Base-by-base conservation (phyloP, 2,797 vertebrate species). In the Lagorchestes hirsutus region DNA sequence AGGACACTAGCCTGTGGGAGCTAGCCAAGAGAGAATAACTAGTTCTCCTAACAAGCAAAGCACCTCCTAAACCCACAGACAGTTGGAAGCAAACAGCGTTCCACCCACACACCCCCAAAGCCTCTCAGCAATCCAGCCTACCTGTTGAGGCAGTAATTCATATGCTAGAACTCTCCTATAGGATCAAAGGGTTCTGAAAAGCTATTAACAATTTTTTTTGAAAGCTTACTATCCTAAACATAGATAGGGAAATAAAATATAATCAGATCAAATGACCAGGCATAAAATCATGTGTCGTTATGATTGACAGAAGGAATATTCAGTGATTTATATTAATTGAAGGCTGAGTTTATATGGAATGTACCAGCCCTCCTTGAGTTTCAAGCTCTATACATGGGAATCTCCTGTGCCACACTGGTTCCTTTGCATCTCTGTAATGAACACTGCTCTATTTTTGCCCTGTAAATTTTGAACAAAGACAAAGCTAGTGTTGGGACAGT, bases 361-460 rank as follows among this genome's bases (percentile, higher is more conserved):
- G 34, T 40, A 40, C 14, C 62, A 67, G 34, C 13, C 62, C 13
- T n/a, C 16, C 6, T 67, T 67, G 62, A 67, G 4, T 67, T 67
- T 67, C 34, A 16, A 67, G 62, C 14, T 18, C 2, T 16, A 18
- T 54, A 46, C 46, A 10, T 52, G 3, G 46, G 74, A 74, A 11
- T 50, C 56, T 46, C n/a, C n/a, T 91, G 13, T 22, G 40, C 31
- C 59, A 55, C 18, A 50, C n/a, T 56, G 40, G 34, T 46, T n/a
- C n/a, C 12, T 10, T 34, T 5, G 6, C 1, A 0, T 2, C 4
- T 50, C 27, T 50, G 14, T 55, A 3, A 14, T 1, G 4, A 82
- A 18, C 9, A 52, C 1, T 0, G 2, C 50, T 12, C 5, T 16
- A 16, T 22, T 93, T 74, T 54, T 90, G 34, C 10, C 2, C 4